These are phyloP conservation scores for Neosilurus mollespiculum DNA, from an alignment of 2,797 vertebrate species.

Conservation along the genomic window DNA sequence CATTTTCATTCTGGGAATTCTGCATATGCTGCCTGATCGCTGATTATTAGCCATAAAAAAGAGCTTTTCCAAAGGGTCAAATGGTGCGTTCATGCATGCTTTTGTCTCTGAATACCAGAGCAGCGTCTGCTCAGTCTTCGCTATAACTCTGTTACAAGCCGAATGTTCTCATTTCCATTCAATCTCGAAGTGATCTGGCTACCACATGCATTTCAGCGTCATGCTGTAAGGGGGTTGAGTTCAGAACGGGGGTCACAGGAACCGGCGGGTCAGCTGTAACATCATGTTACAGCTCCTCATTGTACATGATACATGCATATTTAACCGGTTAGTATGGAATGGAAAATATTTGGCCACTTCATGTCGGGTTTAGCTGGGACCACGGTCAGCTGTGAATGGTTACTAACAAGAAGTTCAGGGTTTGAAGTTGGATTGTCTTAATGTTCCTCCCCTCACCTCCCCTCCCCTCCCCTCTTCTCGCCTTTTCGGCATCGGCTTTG, in stretches of 20 bases:
- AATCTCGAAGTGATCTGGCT: neutral
- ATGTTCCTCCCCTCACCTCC: too few species aligned
- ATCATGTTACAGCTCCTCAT: neutral
- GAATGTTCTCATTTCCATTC: constrained; percentile 19
- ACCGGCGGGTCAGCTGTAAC: neutral
- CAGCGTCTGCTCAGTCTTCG: neutral
- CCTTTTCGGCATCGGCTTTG: constrained; percentile 16
- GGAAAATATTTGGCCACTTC: constrained; percentile 9
- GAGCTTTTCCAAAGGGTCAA: neutral
- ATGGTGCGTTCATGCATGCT: neutral
- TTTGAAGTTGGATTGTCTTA: constrained; percentile 29
- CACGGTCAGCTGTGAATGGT: constrained; percentile 22
- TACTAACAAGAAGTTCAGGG: constrained; percentile 24
- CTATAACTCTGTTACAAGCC: constrained; percentile 1
- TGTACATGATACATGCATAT: neutral
- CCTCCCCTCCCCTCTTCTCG: neutral
- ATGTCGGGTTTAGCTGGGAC: neutral
- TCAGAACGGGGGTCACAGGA: neutral
- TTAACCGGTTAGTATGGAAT: neutral
- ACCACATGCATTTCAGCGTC: neutral
- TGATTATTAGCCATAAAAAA: neutral
- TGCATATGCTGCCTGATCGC: too few species aligned
- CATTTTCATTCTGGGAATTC: neutral
- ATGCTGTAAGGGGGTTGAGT: neutral
- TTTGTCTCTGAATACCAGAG: constrained; percentile 3